Base-by-base conservation (phyloP, 2,113 vertebrate species). In the Murina feae region DNA sequence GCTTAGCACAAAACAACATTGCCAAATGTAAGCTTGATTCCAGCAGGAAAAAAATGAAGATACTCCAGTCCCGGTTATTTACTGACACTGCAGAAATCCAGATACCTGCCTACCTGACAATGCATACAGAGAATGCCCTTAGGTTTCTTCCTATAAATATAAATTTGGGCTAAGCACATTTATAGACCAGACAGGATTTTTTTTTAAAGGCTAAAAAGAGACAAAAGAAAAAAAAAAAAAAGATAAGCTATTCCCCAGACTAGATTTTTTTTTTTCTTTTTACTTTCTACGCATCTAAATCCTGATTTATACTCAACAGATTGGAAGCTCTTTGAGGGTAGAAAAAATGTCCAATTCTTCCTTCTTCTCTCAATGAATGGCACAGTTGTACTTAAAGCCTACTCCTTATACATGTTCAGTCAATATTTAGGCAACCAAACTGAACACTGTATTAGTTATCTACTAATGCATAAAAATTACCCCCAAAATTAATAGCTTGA, bases 1-100 rank as follows among this genome's bases (percentile, higher is more conserved):
- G 58, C 68, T 84, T 93, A 75, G 63, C 47, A 95, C 75, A 90
- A 96, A 96, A 97, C 28, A 95, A 78, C 60, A 74, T 2, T n/a
- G 49, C 90, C 93, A 68, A 97, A 69, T n/a, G 9, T 60, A 71
- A 71, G 12, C 84, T 32, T 88, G 93, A 95, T 66, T 96, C 78
- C 71, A 86, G 66, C 5, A 87, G 53, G 18, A 37, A 23, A 55
- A 86, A 96, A 92, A 95, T 95, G 88, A 97, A 95, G 82, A 90
- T 60, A 88, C 21, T 71, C 8, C 28, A 35, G 60, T 53, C 20
- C 42, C 12, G 51, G 53, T 78, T 94, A 86, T 60, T 95, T 95
- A 91, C 66, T 91, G 47, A 69, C 93, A 28, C 3, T 66, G 63
- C 49, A 84, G 65, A 87, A 84, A 90, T 71, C 55, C 78, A 86